Conservation (phyloP, 2,797 vertebrate species). For the Pantherophis vulpinus region DNA sequence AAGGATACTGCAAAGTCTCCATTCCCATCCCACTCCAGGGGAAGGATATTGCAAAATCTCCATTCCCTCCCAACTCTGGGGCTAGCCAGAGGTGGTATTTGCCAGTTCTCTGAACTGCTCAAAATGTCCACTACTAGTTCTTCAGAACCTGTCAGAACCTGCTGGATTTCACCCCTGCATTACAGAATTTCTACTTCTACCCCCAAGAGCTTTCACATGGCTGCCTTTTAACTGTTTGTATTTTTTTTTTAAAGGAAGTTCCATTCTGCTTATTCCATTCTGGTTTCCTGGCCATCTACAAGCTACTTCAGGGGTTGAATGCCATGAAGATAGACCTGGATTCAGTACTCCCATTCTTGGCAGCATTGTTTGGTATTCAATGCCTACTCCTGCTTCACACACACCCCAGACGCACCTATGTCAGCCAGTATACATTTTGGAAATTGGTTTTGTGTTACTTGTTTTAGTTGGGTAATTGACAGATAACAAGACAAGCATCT, state of each 20-base stretch:
- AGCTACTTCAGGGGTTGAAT: background rate
- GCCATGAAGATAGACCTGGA: background rate
- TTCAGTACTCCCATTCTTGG: background rate
- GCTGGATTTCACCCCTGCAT: no score
- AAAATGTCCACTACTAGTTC: no score
- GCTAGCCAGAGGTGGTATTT: no score
- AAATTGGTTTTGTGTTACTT: background rate
- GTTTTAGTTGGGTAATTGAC: background rate
- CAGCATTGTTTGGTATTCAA: background rate
- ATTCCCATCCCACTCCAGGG: no score
- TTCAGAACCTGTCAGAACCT: no score
- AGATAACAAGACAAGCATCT: background rate
- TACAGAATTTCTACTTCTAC: background rate
- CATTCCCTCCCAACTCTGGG: no score
- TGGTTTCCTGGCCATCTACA: background rate
- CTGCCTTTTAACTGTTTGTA: background rate
- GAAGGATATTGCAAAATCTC: no score
- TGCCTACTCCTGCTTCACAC: background rate
- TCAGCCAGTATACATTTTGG: background rate
- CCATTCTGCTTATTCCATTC: background rate
- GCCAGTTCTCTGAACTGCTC: no score
- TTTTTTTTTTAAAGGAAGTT: background rate
- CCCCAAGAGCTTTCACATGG: background rate
- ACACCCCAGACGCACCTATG: no score
- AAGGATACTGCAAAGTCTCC: no score